Evolutionary conservation across 2,888 invertebrate genomes (phyloP), one percentile per base, ranked within the genome.

Genomic region (Lamellibrachia columna): DNA sequence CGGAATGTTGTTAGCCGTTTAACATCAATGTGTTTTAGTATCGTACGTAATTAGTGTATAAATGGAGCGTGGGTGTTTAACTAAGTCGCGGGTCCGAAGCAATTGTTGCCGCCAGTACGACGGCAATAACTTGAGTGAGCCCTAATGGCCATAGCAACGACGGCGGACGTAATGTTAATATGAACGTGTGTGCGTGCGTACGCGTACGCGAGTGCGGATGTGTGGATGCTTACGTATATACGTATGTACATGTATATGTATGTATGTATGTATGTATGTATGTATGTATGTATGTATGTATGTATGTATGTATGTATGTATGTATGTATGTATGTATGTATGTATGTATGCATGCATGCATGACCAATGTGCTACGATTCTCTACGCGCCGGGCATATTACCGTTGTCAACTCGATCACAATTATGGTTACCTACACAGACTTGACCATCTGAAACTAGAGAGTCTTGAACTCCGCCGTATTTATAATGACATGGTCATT

Each of bases 241-340:
- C 40, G 40, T 40, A 40, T 40, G 40, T 40, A 40, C 40, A 90
- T 90, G n/a, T 90, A 90, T 90, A 90, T 90, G n/a, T 1, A 1
- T 90, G n/a, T 90, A 90, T 90, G 1, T 90, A 1, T 90, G 1
- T 90, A 90, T 90, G n/a, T 1, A 90, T n/a, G n/a, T n/a, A n/a
- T n/a, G n/a, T n/a, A n/a, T n/a, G n/a, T 90, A 90, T 90, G n/a
- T 90, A 90, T 90, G n/a, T 90, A 90, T 90, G n/a, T 90, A 90
- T 90, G n/a, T 90, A 90, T 90, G n/a, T 90, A 90, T 90, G n/a
- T 90, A 90, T 90, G n/a, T 90, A 90, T 90, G 40, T 40, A 40
- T 40, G 40, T 40, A 40, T 40, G 1, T 40, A 40, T 40, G 40
- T 40, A 40, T 40, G 40, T 40, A 40, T 40, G 40, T 40, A 40